Percentiles rank a stretch among this genome's conserved stretches.
These are phyloP conservation scores for Hylomyscus alleni DNA, from an alignment of 2,797 vertebrate genomes.

Conservation along the genomic window DNA sequence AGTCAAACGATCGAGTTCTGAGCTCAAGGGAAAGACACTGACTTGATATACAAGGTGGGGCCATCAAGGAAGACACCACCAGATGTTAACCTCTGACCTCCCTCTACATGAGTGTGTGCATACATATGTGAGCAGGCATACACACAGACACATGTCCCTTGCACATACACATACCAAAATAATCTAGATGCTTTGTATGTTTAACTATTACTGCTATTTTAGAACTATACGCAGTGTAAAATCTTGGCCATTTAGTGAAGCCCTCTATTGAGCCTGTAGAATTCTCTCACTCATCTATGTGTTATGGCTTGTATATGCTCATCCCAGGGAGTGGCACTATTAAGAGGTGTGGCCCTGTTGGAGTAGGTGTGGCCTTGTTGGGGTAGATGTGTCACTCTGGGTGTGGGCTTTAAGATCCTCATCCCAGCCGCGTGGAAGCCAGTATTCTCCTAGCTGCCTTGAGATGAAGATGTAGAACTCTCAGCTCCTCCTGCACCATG, in stretches of 20 bases:
- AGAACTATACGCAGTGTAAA: conserved; percentile 12
- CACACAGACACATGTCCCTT: background rate
- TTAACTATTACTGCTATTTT: conserved; percentile 31
- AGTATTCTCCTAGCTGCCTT: too few relatives aligned
- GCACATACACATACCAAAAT: background rate
- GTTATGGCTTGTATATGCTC: too few relatives aligned
- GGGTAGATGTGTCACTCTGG: too few relatives aligned
- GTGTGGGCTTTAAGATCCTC: too few relatives aligned
- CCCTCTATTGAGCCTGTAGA: background rate
- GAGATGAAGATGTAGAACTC: too few relatives aligned
- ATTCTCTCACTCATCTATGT: background rate
- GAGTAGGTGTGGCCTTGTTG: too few relatives aligned
- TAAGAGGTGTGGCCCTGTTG: too few relatives aligned
- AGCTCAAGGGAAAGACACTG: background rate
- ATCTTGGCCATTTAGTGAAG: background rate
- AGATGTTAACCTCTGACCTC: background rate
- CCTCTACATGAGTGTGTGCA: background rate
- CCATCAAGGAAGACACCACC: background rate
- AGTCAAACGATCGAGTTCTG: too few relatives aligned
- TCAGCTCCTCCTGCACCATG: too few relatives aligned
- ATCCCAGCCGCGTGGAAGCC: too few relatives aligned
- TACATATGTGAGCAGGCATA: background rate
- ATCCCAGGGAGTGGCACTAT: too few relatives aligned
- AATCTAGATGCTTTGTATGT: background rate
- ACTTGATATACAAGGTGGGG: background rate